A percentile compares a stretch with the other conserved stretches of the same genome.
phyloP scores from a whole-genome alignment of 2,113 vertebrate genomes.

The Xenopus laevis region DNA sequence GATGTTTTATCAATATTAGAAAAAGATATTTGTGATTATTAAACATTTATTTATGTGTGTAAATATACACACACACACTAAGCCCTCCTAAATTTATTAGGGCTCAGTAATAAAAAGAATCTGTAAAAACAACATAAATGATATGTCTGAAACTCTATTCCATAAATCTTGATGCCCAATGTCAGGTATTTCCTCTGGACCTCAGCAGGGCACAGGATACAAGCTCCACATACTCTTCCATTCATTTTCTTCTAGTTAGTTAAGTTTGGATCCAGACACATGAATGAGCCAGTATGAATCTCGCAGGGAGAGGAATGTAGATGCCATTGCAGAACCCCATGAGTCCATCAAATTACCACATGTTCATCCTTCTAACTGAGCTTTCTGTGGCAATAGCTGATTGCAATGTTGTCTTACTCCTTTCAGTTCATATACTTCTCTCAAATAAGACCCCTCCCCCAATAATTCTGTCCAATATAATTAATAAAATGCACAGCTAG shows the following conservation, averaged over 20 bases:
- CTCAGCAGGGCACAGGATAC: slow-evolving; percentile 6
- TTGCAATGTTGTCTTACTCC: neutral
- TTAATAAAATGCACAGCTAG: slow-evolving; percentile 24
- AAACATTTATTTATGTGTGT: too few relatives aligned
- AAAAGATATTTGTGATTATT: too few relatives aligned
- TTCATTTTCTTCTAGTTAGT: neutral
- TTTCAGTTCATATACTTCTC: neutral
- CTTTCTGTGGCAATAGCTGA: neutral
- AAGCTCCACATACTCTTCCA: neutral
- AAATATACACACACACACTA: too few relatives aligned
- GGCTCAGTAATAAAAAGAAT: too few relatives aligned
- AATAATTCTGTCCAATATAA: slow-evolving; percentile 6
- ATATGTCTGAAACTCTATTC: neutral
- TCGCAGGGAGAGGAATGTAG: neutral
- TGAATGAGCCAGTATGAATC: neutral
- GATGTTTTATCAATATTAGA: too few relatives aligned
- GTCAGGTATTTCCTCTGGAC: neutral
- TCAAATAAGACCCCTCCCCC: neutral
- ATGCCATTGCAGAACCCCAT: neutral
- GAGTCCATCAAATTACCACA: neutral
- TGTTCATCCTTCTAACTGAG: neutral
- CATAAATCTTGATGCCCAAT: neutral
- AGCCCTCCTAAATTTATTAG: too few relatives aligned
- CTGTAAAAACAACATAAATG: too few relatives aligned
- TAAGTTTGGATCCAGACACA: neutral